Percentiles rank a stretch among this genome's conserved stretches.
These are phyloP conservation scores for Drosophila kambysellisi DNA, from an alignment of 2,888 invertebrate genomes.

Conservation along the genomic window DNA sequence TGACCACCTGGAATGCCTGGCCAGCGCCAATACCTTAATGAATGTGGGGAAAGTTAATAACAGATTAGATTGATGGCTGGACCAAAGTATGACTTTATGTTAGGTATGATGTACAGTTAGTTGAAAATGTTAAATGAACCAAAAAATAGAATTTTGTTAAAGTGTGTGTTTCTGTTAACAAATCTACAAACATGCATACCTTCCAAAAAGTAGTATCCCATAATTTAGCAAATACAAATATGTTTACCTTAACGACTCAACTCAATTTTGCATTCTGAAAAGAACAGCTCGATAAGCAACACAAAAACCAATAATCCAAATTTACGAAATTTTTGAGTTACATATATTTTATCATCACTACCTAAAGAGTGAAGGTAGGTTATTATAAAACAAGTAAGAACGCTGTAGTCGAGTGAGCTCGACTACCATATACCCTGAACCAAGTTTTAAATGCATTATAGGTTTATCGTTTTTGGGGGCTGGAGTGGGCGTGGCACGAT, in stretches of 20 bases:
- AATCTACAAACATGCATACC: background rate
- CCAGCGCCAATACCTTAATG: conserved; percentile 87
- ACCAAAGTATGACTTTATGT: background rate
- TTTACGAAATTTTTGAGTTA: too few species aligned
- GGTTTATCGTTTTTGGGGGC: too few species aligned
- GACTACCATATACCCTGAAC: too few species aligned
- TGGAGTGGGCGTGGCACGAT: too few species aligned
- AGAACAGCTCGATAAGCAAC: too few species aligned
- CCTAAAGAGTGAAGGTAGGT: too few species aligned
- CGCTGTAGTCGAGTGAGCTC: too few species aligned
- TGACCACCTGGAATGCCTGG: conserved; percentile 86
- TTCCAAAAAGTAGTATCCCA: background rate
- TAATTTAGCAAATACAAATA: background rate
- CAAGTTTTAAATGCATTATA: too few species aligned
- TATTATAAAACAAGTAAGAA: too few species aligned
- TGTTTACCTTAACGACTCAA: background rate
- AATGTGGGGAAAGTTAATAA: conserved; percentile 32
- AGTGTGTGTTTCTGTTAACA: background rate
- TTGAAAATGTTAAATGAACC: background rate
- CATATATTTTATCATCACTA: too few species aligned
- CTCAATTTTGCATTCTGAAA: too few species aligned
- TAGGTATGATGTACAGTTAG: conserved; percentile 3
- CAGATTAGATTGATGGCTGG: conserved; percentile 19
- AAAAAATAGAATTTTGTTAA: background rate
- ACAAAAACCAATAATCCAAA: too few species aligned